Evolutionary conservation across 2,888 invertebrate species (phyloP).

Genomic region (Dicranocentrus wangi): DNA sequence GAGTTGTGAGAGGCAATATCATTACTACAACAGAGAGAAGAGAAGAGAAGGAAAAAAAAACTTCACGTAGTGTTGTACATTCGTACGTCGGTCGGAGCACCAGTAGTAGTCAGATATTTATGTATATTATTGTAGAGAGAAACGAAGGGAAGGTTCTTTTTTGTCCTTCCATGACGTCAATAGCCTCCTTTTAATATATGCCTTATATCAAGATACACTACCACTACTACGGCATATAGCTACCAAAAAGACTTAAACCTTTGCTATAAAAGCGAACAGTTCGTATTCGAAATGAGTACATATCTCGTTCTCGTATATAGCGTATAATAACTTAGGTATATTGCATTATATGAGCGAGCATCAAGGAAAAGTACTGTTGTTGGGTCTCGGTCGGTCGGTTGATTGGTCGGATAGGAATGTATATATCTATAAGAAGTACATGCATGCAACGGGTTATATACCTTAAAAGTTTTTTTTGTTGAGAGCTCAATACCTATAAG

Average conservation of each 20-base stretch:
- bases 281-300: neutral
- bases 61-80: neutral
- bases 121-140: constrained; percentile 29
- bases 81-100: neutral
- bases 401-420: constrained; percentile 48
- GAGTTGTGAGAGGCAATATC: constrained; percentile 44
- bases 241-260: no score
- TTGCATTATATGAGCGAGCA: constrained; percentile 26
- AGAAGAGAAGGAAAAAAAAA: neutral
- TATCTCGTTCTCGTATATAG: neutral
- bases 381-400: constrained; percentile 52
- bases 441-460: neutral
- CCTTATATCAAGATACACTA: constrained; percentile 37
- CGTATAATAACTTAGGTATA: no score
- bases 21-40: constrained; percentile 12
- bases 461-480: neutral
- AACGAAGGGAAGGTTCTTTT: constrained; percentile 71
- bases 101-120: constrained; percentile 15
- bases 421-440: constrained; percentile 11
- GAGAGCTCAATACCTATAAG: neutral
- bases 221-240: neutral
- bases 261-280: no score
- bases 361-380: constrained; percentile 60
- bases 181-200: constrained; percentile 63
- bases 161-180: constrained; percentile 73